Evolutionary conservation across 2,888 invertebrate species (phyloP), one percentile per base, ranked within the genome.

Genomic region (Eulithis testata): DNA sequence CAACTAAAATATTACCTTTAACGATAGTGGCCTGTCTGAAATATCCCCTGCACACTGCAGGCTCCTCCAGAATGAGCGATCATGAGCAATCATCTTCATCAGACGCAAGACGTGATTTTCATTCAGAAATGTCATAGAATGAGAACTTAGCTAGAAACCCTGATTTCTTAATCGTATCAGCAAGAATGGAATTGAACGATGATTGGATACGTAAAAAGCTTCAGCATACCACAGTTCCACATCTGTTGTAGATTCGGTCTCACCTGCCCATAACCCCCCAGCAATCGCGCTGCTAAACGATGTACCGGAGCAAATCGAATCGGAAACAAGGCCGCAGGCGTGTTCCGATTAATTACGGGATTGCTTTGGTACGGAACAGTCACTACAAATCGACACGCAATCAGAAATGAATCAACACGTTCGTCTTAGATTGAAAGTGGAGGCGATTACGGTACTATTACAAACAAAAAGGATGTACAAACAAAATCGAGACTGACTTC

Each of bases 321-420:
- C 80, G 82, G 78, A 91, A 91, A 91, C 90, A 90, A 90, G 90
- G 88, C 86, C 88, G 85, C 80, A 76, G 85, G 82, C 83, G 86
- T 87, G 87, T 82, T 84, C 83, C 76, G 87, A 84, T 89, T 89
- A 90, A 91, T 91, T 90, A 87, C 83, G 78, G 84, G 86, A 85
- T 81, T 72, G 79, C 76, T 86, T 84, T 75, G 14, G 14, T 53
- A 84, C 82, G 84, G 85, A 85, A 80, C 77, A 59, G 12, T 51
- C 50, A 51, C 58, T 51, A 37, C 14, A 14, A 51, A 51, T 7
- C 44, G 6, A 21, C 51, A 59, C 31, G 51, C 51, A 59, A 51
- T 43, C 36, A 3, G 43, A 51, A 40, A 50, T 44, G 31, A 36
- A 27, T 8, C 43, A n/a, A 9, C 11, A 40, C 31, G n/a, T 51